Evolutionary conservation across 2,888 invertebrate genomes (phyloP).

Genomic region (Epinotia ramella): DNA sequence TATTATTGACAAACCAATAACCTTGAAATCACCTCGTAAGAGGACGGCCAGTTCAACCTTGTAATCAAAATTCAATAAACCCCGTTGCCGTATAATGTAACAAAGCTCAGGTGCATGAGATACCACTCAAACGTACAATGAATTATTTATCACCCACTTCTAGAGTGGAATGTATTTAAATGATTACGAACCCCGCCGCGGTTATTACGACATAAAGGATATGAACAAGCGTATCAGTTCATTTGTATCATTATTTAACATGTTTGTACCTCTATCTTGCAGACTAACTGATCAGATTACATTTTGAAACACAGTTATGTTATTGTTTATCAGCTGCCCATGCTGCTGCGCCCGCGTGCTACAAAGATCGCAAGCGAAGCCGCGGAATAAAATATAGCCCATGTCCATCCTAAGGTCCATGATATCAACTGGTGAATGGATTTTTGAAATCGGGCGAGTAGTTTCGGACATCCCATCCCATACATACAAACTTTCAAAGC

Average conservation of each 20-base stretch:
- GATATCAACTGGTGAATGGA: too few relatives aligned
- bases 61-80: conserved; percentile 38
- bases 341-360: too few relatives aligned
- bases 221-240: not conserved
- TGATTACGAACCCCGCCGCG: conserved; percentile 3
- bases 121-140: conserved; percentile 24
- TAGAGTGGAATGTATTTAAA: conserved; percentile 35
- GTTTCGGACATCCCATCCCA: too few relatives aligned
- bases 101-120: conserved; percentile 28
- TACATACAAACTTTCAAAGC: too few relatives aligned
- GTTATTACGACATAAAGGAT: not conserved
- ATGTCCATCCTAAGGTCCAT: too few relatives aligned
- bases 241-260: not conserved
- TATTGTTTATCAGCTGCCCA: too few relatives aligned
- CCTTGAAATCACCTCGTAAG: conserved; percentile 13
- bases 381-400: too few relatives aligned
- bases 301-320: too few relatives aligned
- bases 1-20: not conserved
- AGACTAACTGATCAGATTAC: not conserved
- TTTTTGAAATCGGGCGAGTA: too few relatives aligned
- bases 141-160: conserved; percentile 33
- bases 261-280: not conserved
- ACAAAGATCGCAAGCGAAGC: too few relatives aligned
- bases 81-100: conserved; percentile 29
- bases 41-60: conserved; percentile 16